Percentiles rank a stretch among this genome's conserved stretches.
phyloP scores from a whole-genome alignment of 2,113 vertebrate species.

The Porphyrio hochstetteri region DNA sequence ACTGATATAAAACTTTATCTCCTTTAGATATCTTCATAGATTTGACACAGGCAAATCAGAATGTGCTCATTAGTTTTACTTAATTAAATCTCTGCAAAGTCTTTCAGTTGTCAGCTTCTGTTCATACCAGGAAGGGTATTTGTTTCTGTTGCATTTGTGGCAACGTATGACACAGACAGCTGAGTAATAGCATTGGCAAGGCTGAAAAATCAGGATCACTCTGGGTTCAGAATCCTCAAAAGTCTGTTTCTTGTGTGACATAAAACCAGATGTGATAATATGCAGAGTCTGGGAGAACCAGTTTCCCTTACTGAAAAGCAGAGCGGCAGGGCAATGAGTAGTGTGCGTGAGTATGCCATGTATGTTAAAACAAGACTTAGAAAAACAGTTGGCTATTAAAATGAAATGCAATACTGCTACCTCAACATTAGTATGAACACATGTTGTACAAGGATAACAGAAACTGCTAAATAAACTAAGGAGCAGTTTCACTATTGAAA shows the following conservation, averaged over 20 bases:
- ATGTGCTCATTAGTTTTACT: neutral
- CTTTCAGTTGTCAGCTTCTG: neutral
- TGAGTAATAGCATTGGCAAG: neutral
- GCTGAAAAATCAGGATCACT: neutral
- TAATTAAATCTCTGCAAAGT: neutral
- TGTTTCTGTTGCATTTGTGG: neutral
- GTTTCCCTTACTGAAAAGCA: neutral
- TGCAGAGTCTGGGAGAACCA: neutral
- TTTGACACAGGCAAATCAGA: neutral
- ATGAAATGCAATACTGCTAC: neutral
- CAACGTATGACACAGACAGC: neutral
- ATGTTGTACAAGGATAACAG: neutral
- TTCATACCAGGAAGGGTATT: neutral
- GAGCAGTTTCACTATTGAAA: neutral
- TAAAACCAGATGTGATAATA: neutral
- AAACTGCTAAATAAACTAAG: slow-evolving; percentile 23
- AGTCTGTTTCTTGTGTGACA: neutral
- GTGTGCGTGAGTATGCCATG: neutral
- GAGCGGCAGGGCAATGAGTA: neutral
- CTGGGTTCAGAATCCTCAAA: neutral
- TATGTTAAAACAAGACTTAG: neutral
- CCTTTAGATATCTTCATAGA: neutral
- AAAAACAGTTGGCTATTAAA: neutral
- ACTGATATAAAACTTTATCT: neutral
- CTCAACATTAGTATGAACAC: neutral